Conservation (phyloP, 2,797 vertebrate species). For the Spinibarbus caldwelli region DNA sequence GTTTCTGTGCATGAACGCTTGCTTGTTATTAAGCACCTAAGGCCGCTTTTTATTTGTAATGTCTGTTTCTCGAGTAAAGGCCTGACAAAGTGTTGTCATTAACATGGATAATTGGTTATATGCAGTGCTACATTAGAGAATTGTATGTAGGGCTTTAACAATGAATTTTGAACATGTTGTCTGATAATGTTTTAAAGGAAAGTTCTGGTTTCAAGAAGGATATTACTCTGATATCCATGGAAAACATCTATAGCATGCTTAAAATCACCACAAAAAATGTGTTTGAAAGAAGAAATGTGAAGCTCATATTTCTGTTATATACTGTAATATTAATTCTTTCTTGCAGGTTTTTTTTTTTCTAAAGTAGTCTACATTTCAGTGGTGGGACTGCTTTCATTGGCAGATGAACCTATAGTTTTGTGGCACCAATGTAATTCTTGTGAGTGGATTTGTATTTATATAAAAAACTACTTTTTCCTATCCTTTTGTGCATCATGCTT, state of each 20-base stretch:
- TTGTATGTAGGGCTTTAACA: neutral
- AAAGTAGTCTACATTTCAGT: neutral
- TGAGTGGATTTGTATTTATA: neutral
- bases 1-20: constrained; percentile 43
- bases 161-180: neutral
- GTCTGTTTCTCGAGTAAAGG: neutral
- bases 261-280: neutral
- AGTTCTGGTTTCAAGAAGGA: neutral
- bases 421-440: neutral
- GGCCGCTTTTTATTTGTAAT: constrained; percentile 18
- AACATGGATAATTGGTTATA: constrained; percentile 1
- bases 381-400: neutral
- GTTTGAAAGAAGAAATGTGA: neutral
- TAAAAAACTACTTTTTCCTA: neutral
- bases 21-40: constrained; percentile 12
- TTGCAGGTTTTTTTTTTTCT: neutral
- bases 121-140: neutral
- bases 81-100: neutral
- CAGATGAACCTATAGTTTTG: neutral
- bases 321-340: neutral
- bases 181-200: neutral
- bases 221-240: neutral
- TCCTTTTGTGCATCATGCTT: neutral
- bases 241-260: neutral
- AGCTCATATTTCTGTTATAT: neutral